Base-by-base conservation (phyloP, 2,888 invertebrate species). In the Polia nebulosa region DNA sequence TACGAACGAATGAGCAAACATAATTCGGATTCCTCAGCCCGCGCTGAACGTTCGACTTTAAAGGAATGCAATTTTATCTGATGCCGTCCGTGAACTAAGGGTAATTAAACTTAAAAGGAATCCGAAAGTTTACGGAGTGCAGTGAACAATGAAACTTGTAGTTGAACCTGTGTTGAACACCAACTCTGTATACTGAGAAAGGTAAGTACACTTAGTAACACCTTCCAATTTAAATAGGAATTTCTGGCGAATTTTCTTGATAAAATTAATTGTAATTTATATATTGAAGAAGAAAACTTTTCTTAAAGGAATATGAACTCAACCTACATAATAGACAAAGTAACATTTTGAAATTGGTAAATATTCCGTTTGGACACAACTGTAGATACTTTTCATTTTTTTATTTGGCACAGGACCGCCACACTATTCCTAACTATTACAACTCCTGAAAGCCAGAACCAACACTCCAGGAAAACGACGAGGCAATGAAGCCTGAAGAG, bases 51-150 rank as follows among this genome's bases (percentile, higher is more conserved):
- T 73, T 74, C 62, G 70, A 75, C 70, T 70, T 58, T 45, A 72
- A 74, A 71, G 87, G 88, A 91, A 91, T 91, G 91, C 88, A 91
- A 90, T 91, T 90, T 88, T 86, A 90, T 89, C 90, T 78, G 89
- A 88, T 87, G 83, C 79, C 67, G 72, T 80, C 82, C 78, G 78
- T 72, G 82, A 86, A 85, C 81, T 80, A 82, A 78, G 78, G 87
- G 87, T 89, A 91, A 91, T 91, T 91, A 90, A 89, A 89, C 82
- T 78, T 83, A 80, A 79, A 82, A 85, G 85, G 87, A 89, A 88
- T 87, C 66, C 72, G 60, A 85, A 87, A 80, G 79, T 85, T 81
- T 73, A 69, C 77, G 29, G 56, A 76, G 80, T 78, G 79, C 82
- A 83, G 63, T 70, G 78, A 85, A 85, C 81, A 86, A 81, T 83